Base-by-base conservation (phyloP, 2,888 invertebrate genomes). In the Monoplex corrugatus region DNA sequence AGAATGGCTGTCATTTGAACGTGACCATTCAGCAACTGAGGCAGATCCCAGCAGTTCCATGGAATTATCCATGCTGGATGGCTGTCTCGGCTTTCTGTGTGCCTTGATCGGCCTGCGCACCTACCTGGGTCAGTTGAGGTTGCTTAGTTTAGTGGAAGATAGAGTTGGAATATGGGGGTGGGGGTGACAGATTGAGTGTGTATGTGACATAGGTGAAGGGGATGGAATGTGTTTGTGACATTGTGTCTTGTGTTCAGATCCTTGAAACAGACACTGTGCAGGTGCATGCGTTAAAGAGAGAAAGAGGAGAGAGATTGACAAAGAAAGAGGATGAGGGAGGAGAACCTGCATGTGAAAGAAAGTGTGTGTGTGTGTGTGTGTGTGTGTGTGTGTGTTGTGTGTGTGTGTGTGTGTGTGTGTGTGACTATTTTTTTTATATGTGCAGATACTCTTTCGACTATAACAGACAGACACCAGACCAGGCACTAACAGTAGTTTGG, bases 61-160 rank as follows among this genome's bases (percentile, higher is more conserved):
- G 94, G 98, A 98, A 95, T 97, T 98, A 92, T 97, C 97, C 2
- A 98, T 99, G 98, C 97, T 99, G 92, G 99, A 99, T 95, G 98
- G 98, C 83, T 98, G 98, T 90, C 97, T 99, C 88, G 98, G 98
- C 89, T 98, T 98, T 96, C 97, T 99, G 78, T 98, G 98, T 13
- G 98, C 98, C 28, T 97, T 99, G 86, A 97, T 98, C 87, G 98
- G 98, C 89, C 98, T 98, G 16, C 97, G 98, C 94, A 98, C 98
- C 72, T 98, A 98, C 96, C 97, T 98, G 89, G 98, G 98, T 97
- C 96, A 93, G 93, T 96, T 90, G n/a, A 28, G n/a, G 68, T 5
- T 75, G 23, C 16, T 35, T 10, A 10, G 19, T 28, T 35, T 16
- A 13, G 38, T 82, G 82, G 5, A 28, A 2, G 28, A 32, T 88